Evolutionary conservation across 2,797 vertebrate genomes (phyloP), one percentile per base, ranked within the genome.

Genomic region (Coccyzus lansbergi): DNA sequence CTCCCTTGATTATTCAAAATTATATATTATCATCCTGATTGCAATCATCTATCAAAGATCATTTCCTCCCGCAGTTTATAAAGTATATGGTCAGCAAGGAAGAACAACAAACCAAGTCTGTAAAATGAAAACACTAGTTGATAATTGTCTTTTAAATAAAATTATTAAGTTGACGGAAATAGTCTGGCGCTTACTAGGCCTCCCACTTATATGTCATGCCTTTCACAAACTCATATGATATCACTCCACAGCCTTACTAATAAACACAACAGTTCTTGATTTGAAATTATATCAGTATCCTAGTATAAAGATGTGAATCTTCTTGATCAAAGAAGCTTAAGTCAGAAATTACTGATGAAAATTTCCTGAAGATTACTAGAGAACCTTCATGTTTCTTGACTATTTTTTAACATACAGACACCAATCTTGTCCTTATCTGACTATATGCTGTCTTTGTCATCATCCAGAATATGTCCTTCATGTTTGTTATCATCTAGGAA

Each of bases 1-100:
- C 94, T 97, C 65, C 65, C 83, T 95, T 97, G 97, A 97, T 97
- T 98, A 98, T 98, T 97, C 94, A 97, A 97, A 98, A 97, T 98
- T 97, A 96, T 93, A 97, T 95, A 97, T 96, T 97, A 98, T 95
- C 96, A 95, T 94, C 88, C 91, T 98, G 97, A 98, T 98, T 98
- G 97, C 97, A 98, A 98, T 98, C 97, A 98, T 97, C 94, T 97
- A 95, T 96, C 96, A 97, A 97, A 96, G 87, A 97, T 97, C 93
- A 93, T 96, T 96, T 97, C 81, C 94, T 90, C 91, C 68, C 68
- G 86, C 91, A 97, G 96, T 97, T 97, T 97, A 80, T 92, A 78
- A 76, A 69, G 95, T 92, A 91, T 52, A 62, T 97, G 98, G 98
- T 98, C 97, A 98, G 83, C 40, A 56, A 15, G 69, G 95, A 95